These are phyloP conservation scores for Athetis lepigone DNA, from an alignment of 2,888 invertebrate species.

Conservation along the genomic window DNA sequence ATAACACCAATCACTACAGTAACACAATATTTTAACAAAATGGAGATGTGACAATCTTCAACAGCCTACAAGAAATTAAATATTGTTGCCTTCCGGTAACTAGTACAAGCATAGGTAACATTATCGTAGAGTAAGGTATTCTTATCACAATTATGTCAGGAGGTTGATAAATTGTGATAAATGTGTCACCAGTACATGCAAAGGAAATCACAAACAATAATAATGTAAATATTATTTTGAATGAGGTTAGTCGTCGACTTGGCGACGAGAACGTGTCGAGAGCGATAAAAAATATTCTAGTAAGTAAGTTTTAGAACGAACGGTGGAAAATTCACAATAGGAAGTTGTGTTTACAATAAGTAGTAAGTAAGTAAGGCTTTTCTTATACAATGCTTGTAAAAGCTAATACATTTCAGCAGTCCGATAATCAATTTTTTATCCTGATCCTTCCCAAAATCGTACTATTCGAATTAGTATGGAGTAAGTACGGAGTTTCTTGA, in stretches of 20 bases:
- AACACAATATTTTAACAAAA: neutral
- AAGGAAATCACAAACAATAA: constrained; percentile 38
- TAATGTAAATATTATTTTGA: constrained; percentile 41
- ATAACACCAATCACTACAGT: neutral
- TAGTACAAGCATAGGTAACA: constrained; percentile 16
- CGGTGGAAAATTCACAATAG: too few species aligned
- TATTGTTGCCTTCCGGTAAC: constrained; percentile 18
- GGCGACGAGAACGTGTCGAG: neutral
- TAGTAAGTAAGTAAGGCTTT: neutral
- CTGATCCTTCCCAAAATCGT: too few species aligned
- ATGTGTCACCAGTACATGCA: constrained; percentile 55
- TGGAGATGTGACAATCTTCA: neutral
- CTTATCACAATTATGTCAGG: constrained; percentile 65
- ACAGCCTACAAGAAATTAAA: neutral
- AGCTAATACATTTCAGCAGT: too few species aligned
- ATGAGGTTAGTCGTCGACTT: neutral
- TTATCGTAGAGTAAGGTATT: constrained; percentile 27
- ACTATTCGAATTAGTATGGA: too few species aligned
- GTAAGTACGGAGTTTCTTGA: too few species aligned
- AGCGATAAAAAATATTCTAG: constrained; percentile 4
- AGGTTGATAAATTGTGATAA: constrained; percentile 61
- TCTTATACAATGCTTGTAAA: neutral
- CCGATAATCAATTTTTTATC: too few species aligned
- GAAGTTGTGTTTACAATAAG: too few species aligned
- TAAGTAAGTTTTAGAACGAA: neutral